phyloP scores from a whole-genome alignment of 2,113 vertebrate genomes.

The Cranoglanis bouderius region DNA sequence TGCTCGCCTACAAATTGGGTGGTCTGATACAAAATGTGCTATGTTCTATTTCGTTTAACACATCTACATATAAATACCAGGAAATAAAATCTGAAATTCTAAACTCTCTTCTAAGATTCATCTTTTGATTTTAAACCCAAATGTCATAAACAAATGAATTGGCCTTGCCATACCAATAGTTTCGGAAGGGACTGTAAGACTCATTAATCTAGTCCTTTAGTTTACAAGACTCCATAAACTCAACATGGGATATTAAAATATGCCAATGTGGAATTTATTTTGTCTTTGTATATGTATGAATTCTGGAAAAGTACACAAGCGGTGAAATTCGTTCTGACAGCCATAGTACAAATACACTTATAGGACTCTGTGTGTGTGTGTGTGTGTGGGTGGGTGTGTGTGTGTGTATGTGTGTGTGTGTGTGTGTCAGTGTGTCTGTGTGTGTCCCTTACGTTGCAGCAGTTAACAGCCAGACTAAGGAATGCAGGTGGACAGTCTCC shows the following conservation, averaged over 20 bases:
- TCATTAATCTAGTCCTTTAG: background rate
- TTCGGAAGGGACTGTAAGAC: background rate
- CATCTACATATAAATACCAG: no score
- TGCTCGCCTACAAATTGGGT: no score
- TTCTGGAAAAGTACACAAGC: background rate
- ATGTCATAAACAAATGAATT: no score
- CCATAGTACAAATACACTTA: background rate
- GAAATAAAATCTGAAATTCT: no score
- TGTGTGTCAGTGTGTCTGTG: background rate
- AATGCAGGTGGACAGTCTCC: constrained; percentile 81
- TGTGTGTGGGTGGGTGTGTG: constrained; percentile 18
- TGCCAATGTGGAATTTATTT: background rate
- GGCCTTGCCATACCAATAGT: no score
- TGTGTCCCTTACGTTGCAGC: constrained; percentile 82
- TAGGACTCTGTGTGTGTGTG: background rate
- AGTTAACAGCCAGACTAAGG: constrained; percentile 86
- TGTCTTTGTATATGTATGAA: background rate
- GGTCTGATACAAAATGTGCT: no score
- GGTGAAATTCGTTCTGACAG: background rate
- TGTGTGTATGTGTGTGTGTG: constrained; percentile 25
- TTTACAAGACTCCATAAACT: background rate
- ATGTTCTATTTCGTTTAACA: no score
- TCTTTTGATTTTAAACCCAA: no score
- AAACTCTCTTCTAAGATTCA: no score
- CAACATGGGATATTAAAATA: background rate